These are phyloP conservation scores for Brenthis ino DNA, from an alignment of 2,888 invertebrate species.

Conservation along the genomic window DNA sequence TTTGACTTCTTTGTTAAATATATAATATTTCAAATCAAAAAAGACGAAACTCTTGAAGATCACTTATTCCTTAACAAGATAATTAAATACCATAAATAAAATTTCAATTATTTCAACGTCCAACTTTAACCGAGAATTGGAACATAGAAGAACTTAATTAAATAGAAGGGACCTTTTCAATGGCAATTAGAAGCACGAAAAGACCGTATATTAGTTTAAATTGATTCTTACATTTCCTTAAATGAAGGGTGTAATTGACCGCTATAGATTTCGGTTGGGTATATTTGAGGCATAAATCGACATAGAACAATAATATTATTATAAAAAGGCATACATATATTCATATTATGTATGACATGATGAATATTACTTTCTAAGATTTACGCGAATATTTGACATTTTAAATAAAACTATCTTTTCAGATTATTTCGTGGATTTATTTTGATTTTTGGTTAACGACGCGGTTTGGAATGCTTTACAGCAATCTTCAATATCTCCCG, in stretches of 20 bases:
- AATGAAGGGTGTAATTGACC: slow-evolving; percentile 54
- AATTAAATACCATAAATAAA: slow-evolving; percentile 25
- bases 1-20: too few relatives aligned
- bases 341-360: background rate
- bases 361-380: too few relatives aligned
- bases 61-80: slow-evolving; percentile 15
- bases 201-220: slow-evolving; percentile 53
- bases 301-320: slow-evolving; percentile 9
- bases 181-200: slow-evolving; percentile 54
- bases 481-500: too few relatives aligned
- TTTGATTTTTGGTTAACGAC: too few relatives aligned
- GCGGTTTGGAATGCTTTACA: too few relatives aligned
- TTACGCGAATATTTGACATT: too few relatives aligned
- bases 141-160: slow-evolving; percentile 50
- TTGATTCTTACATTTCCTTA: slow-evolving; percentile 41
- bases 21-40: background rate
- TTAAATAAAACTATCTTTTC: too few relatives aligned
- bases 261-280: slow-evolving; percentile 49
- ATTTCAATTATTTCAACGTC: slow-evolving; percentile 32
- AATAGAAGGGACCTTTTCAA: slow-evolving; percentile 52
- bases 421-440: too few relatives aligned
- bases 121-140: slow-evolving; percentile 25
- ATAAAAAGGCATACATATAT: slow-evolving; percentile 44
- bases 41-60: slow-evolving; percentile 7
- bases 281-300: slow-evolving; percentile 2